Conservation (phyloP, 2,113 vertebrate species). For the Etheostoma cragini region DNA sequence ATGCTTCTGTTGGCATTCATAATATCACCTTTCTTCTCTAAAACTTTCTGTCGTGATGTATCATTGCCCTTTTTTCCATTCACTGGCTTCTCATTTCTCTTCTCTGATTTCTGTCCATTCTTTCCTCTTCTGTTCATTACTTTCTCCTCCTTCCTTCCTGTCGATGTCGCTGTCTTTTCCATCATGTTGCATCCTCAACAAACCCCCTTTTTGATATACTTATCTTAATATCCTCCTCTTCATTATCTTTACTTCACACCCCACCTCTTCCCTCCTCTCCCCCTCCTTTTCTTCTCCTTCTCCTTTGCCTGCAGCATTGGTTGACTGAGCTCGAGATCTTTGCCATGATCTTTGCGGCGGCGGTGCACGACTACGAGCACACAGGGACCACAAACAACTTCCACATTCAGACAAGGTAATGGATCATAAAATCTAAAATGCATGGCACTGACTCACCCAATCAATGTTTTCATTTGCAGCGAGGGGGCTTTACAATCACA, state of each 20-base stretch:
- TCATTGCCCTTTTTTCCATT: slow-evolving; percentile 40
- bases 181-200: slow-evolving; percentile 30
- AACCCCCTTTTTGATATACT: slow-evolving; percentile 5
- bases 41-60: slow-evolving; percentile 41
- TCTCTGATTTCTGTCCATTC: slow-evolving; percentile 50
- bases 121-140: slow-evolving; percentile 51
- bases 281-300: neutral
- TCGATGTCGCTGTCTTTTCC: slow-evolving; percentile 40
- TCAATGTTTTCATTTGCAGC: slow-evolving; percentile 74
- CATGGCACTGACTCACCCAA: slow-evolving; percentile 59
- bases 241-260: neutral
- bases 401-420: slow-evolving; percentile 96
- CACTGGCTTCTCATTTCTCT: slow-evolving; percentile 57
- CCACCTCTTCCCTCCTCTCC: too few relatives aligned
- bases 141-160: slow-evolving; percentile 19
- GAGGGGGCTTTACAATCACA: slow-evolving; percentile 41
- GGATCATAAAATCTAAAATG: slow-evolving; percentile 72
- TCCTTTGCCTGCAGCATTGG: slow-evolving; percentile 90
- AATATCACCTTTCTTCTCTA: slow-evolving; percentile 36
- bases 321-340: slow-evolving; percentile 98
- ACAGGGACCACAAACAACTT: slow-evolving; percentile 99
- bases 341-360: slow-evolving; percentile 97
- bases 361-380: slow-evolving; percentile 97
- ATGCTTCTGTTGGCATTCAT: slow-evolving; percentile 40
- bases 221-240: slow-evolving; percentile 16